A percentile compares a stretch with the other conserved stretches of the same genome.
phyloP scores from a whole-genome alignment of 2,888 invertebrate genomes.

The Argyresthia goedartella region DNA sequence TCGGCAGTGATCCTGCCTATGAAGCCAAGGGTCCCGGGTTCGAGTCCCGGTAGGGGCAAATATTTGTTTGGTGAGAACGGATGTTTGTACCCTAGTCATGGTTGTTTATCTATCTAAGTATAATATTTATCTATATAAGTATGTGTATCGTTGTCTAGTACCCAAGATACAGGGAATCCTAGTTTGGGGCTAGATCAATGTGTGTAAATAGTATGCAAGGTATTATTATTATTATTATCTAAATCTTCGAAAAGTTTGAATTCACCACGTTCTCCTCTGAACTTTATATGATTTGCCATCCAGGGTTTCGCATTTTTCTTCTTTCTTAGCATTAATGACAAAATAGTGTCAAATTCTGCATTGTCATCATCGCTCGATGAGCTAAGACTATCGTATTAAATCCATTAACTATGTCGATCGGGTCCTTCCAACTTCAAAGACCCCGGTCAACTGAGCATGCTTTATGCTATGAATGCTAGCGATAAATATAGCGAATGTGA shows the following conservation, averaged over 20 bases:
- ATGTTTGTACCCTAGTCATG: no score
- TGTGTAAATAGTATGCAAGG: no score
- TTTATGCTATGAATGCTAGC: conserved; percentile 2
- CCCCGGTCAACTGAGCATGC: conserved; percentile 2
- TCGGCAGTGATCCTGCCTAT: no score
- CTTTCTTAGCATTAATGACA: conserved; percentile 3
- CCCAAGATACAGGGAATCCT: no score
- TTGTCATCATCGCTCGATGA: neutral
- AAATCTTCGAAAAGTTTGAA: conserved; percentile 1
- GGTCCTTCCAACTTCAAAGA: neutral
- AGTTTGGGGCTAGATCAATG: no score
- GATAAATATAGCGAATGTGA: neutral
- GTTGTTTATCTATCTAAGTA: no score
- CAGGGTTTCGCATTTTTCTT: conserved; percentile 4
- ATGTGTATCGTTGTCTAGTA: no score
- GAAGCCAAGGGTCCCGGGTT: no score
- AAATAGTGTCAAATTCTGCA: neutral
- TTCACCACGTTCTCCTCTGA: conserved; percentile 4
- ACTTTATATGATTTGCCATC: conserved; percentile 3
- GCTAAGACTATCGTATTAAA: neutral
- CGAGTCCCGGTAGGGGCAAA: no score
- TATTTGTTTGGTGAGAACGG: no score
- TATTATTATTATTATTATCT: no score
- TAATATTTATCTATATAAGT: no score
- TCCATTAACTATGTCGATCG: neutral